Base-by-base conservation (phyloP, 2,797 vertebrate genomes). In the Anniella stebbinsi region DNA sequence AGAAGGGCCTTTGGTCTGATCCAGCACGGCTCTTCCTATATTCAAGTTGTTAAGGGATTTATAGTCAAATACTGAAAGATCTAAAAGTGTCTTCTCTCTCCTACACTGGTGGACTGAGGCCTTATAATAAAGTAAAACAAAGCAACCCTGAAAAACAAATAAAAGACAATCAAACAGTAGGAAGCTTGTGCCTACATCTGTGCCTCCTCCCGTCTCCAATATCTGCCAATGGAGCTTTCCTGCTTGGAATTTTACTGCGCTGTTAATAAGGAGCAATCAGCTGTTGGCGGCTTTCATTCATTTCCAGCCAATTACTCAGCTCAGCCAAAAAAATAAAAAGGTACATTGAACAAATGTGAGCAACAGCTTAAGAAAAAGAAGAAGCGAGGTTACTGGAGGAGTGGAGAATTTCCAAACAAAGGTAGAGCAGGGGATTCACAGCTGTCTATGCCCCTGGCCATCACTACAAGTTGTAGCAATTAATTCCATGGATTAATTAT, bases 191-290 rank as follows among this genome's bases (percentile, higher is more conserved):
- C 12, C n/a, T 67, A 36, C 67, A 81, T 80, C 89, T 86, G 66
- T 33, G 54, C 70, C 69, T 73, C 70, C 69, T 38, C n/a, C 70
- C 30, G 51, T 13, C n/a, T 87, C n/a, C 70, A n/a, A 15, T 82
- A 41, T 87, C 41, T 83, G 85, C 78, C 80, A 76, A 25, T 45
- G 45, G 25, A 28, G 77, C 77, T 86, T 81, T 80, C 83, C 51
- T 67, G 83, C 51, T 86, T 80, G 18, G 77, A 81, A 88, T 88
- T 67, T 60, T 51, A 81, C 60, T 28, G 77, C 18, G 21, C 70
- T 67, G n/a, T 85, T 91, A 88, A 86, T 86, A 73, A 88, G 77
- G 41, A 41, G 83, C 87, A 88, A 86, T 91, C 77, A 86, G 83
- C 76, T 88, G 75, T 84, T 91, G 87, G 73, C 1, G 3, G 67